phyloP scores from a whole-genome alignment of 30 jellyfish, hydroid and myxozoan species.

The Turritopsis rubra region DNA sequence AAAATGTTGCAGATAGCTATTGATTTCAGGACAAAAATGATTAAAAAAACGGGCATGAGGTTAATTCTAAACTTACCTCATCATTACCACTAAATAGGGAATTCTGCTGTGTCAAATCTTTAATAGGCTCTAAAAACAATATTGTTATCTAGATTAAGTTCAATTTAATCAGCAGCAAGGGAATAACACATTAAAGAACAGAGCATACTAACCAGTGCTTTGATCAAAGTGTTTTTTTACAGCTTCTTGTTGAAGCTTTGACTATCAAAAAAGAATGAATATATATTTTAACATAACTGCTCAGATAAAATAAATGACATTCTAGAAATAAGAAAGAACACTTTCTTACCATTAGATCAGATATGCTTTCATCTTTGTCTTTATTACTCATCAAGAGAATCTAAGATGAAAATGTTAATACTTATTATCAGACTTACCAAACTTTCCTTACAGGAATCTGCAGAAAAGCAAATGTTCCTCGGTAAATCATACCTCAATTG shows the following conservation, averaged over 20 bases:
- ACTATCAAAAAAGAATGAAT: background rate
- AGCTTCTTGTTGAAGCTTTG: background rate
- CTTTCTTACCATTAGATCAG: background rate
- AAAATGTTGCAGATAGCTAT: background rate
- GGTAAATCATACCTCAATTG: background rate
- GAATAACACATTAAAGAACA: too few relatives aligned
- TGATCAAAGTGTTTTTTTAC: too few relatives aligned
- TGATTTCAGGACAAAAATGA: background rate
- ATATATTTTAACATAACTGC: background rate
- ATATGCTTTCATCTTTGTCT: background rate
- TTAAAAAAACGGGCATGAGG: background rate
- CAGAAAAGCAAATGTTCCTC: too few relatives aligned
- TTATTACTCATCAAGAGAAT: background rate
- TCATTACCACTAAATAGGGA: background rate
- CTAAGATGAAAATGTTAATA: background rate
- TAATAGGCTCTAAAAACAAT: too few relatives aligned
- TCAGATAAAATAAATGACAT: background rate
- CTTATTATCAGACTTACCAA: too few relatives aligned
- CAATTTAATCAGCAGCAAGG: too few relatives aligned
- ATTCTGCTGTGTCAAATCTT: background rate
- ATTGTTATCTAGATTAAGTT: too few relatives aligned
- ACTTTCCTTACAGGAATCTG: too few relatives aligned
- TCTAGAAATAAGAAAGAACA: background rate
- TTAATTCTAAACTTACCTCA: too few relatives aligned
- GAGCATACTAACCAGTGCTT: too few relatives aligned